Evolutionary conservation across 1,140 invertebrate species (phyloP), one percentile per base, ranked within the genome.

Genomic region (Trichomalopsis sarcophagae): DNA sequence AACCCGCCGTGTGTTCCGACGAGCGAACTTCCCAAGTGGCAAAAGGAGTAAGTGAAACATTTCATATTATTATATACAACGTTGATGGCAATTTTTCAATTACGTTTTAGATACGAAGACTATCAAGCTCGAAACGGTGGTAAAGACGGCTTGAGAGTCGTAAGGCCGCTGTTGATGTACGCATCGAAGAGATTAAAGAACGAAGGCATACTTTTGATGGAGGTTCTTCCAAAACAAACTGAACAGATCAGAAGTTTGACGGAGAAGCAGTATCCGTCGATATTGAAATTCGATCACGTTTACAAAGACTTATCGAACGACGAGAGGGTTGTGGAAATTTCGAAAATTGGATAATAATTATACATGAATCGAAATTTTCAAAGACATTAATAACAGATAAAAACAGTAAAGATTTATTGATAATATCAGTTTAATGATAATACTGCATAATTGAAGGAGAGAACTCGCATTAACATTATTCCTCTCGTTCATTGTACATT

Each of bases 1-100:
- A 96, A 96, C 93, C 95, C 95, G 14, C 95, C 95, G 0, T 96
- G 96, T 89, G 92, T 96, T 7, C 93, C 94, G 27, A 93, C 93
- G 0, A 91, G 93, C 91, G 95, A 85, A 91, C 95, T 82, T 86
- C 91, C 55, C 89, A 91, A 77, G 86, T 96, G 13, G 90, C 94
- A 87, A 17, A 79, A 79, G 30, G 55, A 66, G 77, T 79, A 68
- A 21, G n/a, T 76, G 17, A 17, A 33, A 50, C 23, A 30, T 71
- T 66, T 66, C 14, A 71, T 30, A 47, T 44, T 76, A 23, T 76
- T 10, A 47, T 23, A 21, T n/a, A 44, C 7, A 13, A 30, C 9
- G 10, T 0, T 6, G 10, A 71, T 30, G 23, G 11, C 3, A 27
- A 0, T 10, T 44, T 88, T 47, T 21, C 66, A 30, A 82, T 78